phyloP scores from a whole-genome alignment of 2,113 vertebrate species.

The Prolemur simus region DNA sequence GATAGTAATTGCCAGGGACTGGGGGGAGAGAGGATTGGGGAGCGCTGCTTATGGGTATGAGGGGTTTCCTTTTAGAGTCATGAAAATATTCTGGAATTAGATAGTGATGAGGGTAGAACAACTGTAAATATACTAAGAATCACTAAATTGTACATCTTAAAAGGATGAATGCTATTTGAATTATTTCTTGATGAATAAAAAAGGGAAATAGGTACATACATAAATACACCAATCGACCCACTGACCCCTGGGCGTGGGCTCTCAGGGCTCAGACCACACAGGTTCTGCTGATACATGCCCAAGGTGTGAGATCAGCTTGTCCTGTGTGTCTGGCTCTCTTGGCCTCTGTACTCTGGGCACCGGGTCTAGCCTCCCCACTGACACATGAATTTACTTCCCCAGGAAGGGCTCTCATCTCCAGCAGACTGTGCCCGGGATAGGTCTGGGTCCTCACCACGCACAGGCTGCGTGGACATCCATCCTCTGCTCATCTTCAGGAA shows the following conservation, averaged over 20 bases:
- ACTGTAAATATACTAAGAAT: not conserved
- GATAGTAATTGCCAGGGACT: not conserved
- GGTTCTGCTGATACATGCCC: not conserved
- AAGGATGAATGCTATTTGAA: not conserved
- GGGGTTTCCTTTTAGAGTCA: not conserved
- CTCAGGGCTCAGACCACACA: not conserved
- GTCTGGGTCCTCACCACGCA: not conserved
- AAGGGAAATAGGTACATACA: not conserved
- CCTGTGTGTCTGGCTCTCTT: not conserved
- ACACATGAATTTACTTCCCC: not conserved
- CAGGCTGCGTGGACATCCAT: not conserved
- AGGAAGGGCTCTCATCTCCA: not conserved
- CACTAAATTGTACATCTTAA: not conserved
- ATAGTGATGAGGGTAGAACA: not conserved
- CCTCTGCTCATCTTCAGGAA: not conserved
- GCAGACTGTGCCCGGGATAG: not conserved
- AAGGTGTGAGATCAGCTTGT: not conserved
- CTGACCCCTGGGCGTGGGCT: not conserved
- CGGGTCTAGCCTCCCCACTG: not conserved
- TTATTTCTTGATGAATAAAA: not conserved
- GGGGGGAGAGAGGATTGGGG: fast-evolving
- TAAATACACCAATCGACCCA: not conserved
- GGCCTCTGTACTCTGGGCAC: not conserved
- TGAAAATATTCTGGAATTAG: not conserved
- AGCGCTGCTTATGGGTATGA: not conserved